Conservation (phyloP, 2,888 invertebrate species). For the Toxonevra muliebris region DNA sequence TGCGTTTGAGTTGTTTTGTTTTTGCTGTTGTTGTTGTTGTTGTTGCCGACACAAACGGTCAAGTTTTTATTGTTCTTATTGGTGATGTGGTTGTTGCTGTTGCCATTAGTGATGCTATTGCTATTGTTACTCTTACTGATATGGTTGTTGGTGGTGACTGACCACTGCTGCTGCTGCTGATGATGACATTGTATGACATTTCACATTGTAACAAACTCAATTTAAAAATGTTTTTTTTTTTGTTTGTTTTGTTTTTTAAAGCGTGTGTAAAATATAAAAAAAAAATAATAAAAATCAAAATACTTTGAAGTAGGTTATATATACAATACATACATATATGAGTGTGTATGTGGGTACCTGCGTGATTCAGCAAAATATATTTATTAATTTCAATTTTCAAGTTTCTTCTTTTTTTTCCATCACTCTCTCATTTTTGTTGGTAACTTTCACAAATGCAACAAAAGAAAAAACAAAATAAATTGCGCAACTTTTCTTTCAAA, state of each 20-base stretch:
- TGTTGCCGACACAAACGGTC: no score
- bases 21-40: conserved; percentile 13
- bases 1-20: conserved; percentile 30
- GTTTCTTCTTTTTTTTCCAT: no score
- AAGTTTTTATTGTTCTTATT: neutral
- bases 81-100: neutral
- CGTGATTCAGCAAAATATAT: neutral
- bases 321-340: no score
- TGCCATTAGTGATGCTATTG: neutral
- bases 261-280: neutral
- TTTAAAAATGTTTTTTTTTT: no score
- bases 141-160: neutral
- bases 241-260: conserved; percentile 3
- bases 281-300: conserved; percentile 1
- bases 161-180: conserved; percentile 1
- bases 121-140: neutral
- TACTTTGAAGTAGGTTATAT: neutral
- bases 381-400: no score
- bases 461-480: no score
- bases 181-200: neutral
- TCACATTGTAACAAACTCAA: no score
- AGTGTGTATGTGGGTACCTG: no score
- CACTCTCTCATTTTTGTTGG: no score
- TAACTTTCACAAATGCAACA: no score
- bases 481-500: no score